Conservation (phyloP, 2,113 vertebrate species). For the Hemichromis elongatus region DNA sequence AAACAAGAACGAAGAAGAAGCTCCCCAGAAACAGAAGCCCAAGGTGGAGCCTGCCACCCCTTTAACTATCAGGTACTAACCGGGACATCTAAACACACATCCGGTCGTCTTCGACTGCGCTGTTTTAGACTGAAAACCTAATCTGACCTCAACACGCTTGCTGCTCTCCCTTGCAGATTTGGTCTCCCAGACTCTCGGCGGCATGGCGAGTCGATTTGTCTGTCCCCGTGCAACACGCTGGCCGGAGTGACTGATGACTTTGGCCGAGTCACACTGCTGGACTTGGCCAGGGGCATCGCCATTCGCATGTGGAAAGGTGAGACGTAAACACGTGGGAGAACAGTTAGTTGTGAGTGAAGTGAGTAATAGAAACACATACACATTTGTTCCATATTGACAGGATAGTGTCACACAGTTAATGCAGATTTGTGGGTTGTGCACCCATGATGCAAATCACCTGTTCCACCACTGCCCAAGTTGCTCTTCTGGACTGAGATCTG, state of each 20-base stretch:
- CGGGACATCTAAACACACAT: not conserved
- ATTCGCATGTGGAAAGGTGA: constrained; percentile 99
- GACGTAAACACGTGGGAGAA: not conserved
- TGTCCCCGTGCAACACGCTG: constrained; percentile 92
- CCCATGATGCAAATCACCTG: not conserved
- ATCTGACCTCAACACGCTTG: not conserved
- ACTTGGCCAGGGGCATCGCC: constrained; percentile 85
- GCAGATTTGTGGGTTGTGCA: not conserved
- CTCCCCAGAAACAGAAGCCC: constrained; percentile 87
- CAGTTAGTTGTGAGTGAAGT: not conserved
- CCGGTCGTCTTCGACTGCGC: rapidly evolving
- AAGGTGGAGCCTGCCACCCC: constrained; percentile 93
- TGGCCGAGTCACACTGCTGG: constrained; percentile 88
- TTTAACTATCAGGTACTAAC: constrained; percentile 82
- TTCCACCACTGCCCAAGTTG: not conserved
- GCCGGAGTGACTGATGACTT: constrained; percentile 98
- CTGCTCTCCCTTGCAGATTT: constrained; percentile 73
- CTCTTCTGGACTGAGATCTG: not conserved
- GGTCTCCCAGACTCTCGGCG: constrained; percentile 96
- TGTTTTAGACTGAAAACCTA: rapidly evolving
- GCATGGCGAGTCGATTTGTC: constrained; percentile 89
- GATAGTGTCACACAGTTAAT: not conserved
- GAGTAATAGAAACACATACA: not conserved
- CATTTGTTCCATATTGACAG: not conserved
- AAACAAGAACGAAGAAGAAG: constrained; percentile 86